A percentile compares a stretch with the other conserved stretches of the same genome.
phyloP scores from a whole-genome alignment of 2,888 invertebrate species.

The Calameuta filiformis region DNA sequence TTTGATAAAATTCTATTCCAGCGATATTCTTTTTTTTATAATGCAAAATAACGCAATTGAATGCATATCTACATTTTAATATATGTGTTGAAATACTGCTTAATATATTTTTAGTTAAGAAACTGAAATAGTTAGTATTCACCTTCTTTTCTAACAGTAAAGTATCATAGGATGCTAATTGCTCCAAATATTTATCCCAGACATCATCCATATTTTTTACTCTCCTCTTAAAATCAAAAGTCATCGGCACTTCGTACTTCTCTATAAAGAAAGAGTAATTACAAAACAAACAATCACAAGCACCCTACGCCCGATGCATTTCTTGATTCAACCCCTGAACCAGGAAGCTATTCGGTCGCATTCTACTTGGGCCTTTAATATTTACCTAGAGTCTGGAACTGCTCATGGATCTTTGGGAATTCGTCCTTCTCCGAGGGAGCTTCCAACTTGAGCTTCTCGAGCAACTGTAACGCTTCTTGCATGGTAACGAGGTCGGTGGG shows the following conservation, averaged over 20 bases:
- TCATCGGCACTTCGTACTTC: slow-evolving; percentile 80
- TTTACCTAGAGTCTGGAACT: slow-evolving; percentile 76
- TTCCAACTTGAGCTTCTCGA: slow-evolving; percentile 76
- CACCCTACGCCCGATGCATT: not conserved
- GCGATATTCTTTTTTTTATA: too few species aligned
- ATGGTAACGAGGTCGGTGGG: slow-evolving; percentile 82
- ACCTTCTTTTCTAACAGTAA: slow-evolving; percentile 73
- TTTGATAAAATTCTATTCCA: too few species aligned
- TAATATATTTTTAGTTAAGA: too few species aligned
- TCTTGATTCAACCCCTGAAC: not conserved
- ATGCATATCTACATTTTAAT: too few species aligned
- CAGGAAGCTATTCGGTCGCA: not conserved
- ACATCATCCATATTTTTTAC: slow-evolving; percentile 72
- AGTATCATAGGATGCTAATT: slow-evolving; percentile 78
- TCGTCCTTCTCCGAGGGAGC: slow-evolving; percentile 73
- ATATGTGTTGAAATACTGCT: too few species aligned
- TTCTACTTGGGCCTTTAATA: slow-evolving; percentile 13
- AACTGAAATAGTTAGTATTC: not conserved
- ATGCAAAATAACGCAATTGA: too few species aligned
- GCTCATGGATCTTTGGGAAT: slow-evolving; percentile 81
- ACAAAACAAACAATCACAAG: slow-evolving; percentile 2
- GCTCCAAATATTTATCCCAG: slow-evolving; percentile 79
- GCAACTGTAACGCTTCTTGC: slow-evolving; percentile 74
- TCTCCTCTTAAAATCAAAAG: slow-evolving; percentile 70
- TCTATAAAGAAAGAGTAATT: slow-evolving; percentile 44